phyloP scores from a whole-genome alignment of 53 echinoderm and acorn worm genomes.

The Temnopleurus reevesii region DNA sequence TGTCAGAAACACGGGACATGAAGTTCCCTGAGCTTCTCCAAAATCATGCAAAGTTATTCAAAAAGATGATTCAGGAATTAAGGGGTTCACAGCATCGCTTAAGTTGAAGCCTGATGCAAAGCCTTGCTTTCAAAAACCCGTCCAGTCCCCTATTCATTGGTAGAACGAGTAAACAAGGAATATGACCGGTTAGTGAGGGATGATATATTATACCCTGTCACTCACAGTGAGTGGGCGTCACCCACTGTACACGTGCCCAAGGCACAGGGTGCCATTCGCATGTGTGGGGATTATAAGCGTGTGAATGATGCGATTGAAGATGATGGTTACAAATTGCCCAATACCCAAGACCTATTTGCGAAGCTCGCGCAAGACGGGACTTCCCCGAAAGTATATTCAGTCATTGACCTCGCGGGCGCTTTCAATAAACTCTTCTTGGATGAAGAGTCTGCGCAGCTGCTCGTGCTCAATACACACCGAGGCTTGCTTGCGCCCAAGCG shows the following conservation, averaged over 20 bases:
- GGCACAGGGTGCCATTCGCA: slow-evolving; percentile 46
- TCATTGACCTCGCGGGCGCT: slow-evolving; percentile 47
- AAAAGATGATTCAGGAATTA: slow-evolving; percentile 34
- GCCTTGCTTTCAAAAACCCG: slow-evolving; percentile 53
- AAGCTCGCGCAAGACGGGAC: neutral
- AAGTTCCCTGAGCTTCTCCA: slow-evolving; percentile 38
- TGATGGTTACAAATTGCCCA: slow-evolving; percentile 57
- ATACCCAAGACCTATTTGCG: slow-evolving; percentile 35
- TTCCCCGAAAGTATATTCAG: slow-evolving; percentile 16
- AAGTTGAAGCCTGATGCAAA: slow-evolving; percentile 50
- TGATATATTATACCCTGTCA: slow-evolving; percentile 37
- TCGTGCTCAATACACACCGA: slow-evolving; percentile 55
- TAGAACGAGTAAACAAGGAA: slow-evolving; percentile 29
- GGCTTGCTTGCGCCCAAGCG: slow-evolving; percentile 42
- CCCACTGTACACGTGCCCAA: slow-evolving; percentile 55
- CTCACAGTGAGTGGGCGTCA: slow-evolving; percentile 60
- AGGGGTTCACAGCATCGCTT: slow-evolving; percentile 55
- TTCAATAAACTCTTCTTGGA: slow-evolving; percentile 36
- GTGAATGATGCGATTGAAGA: slow-evolving; percentile 57
- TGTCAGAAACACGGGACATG: neutral
- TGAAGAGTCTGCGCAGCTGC: slow-evolving; percentile 19
- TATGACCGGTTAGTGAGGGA: slow-evolving; percentile 34
- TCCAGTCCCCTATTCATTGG: slow-evolving; percentile 50
- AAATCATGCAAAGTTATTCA: slow-evolving; percentile 50
- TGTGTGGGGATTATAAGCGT: slow-evolving; percentile 60